These are phyloP conservation scores for Aphelocoma californica DNA, from an alignment of 2,797 vertebrate species.

Conservation along the genomic window DNA sequence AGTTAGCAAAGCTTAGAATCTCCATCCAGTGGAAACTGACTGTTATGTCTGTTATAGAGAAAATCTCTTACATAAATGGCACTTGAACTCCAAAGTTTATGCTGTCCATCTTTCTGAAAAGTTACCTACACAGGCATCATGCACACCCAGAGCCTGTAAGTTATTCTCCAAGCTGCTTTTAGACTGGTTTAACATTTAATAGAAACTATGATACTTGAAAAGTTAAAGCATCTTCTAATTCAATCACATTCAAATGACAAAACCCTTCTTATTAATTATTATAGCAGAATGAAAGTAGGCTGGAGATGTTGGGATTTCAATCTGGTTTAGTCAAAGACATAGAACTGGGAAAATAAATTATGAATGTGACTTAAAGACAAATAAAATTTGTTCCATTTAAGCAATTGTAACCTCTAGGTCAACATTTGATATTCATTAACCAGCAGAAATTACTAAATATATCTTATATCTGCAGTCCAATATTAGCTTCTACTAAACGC, in stretches of 20 bases:
- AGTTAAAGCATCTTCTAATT: neutral
- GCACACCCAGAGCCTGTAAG: neutral
- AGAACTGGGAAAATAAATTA: neutral
- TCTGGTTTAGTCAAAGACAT: neutral
- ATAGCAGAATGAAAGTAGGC: neutral
- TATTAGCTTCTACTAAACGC: neutral
- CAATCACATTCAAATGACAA: neutral
- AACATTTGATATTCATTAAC: neutral
- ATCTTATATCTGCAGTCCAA: neutral
- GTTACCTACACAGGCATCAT: neutral
- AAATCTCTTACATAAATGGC: neutral
- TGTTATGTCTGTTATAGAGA: neutral
- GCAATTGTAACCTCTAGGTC: neutral
- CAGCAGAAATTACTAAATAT: neutral
- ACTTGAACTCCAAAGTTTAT: neutral
- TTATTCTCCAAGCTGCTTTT: neutral
- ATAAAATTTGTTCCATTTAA: neutral
- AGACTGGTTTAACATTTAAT: neutral
- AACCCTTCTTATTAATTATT: neutral
- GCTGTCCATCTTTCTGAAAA: neutral
- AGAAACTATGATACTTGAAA: neutral
- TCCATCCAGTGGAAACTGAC: neutral
- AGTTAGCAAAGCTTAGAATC: neutral
- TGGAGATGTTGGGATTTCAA: neutral
- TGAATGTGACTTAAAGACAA: neutral